Conservation (phyloP, 2,113 vertebrate genomes). For the Phalacrocorax brasilianus region DNA sequence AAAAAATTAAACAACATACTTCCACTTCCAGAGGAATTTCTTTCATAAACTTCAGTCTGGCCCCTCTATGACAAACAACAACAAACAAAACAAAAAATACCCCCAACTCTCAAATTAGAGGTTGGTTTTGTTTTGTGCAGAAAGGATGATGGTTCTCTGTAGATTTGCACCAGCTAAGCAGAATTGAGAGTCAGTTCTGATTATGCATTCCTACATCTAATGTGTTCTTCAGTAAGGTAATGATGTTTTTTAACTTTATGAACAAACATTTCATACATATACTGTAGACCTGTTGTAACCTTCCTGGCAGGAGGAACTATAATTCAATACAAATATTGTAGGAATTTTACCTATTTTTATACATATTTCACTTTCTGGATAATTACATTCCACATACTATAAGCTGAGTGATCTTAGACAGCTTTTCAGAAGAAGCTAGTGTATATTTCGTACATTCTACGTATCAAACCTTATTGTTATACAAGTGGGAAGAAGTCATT, state of each 20-base stretch:
- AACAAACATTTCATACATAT: conserved; percentile 74
- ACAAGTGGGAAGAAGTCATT: conserved; percentile 1
- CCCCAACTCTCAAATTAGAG: conserved; percentile 2
- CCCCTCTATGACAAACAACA: conserved; percentile 38
- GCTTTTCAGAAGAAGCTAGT: conserved; percentile 60
- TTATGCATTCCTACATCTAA: conserved; percentile 70
- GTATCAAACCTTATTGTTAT: conserved; percentile 46
- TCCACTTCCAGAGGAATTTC: conserved; percentile 44
- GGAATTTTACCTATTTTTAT: conserved; percentile 81
- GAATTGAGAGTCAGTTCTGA: conserved; percentile 71
- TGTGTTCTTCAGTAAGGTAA: conserved; percentile 56
- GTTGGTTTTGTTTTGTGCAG: conserved; percentile 59
- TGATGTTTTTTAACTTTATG: conserved; percentile 70
- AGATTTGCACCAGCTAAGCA: conserved; percentile 70
- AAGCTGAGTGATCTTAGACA: conserved; percentile 33
- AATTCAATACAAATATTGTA: conserved; percentile 72
- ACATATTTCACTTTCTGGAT: conserved; percentile 71
- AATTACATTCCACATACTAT: conserved; percentile 63
- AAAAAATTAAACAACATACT: neutral
- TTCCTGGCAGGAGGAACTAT: conserved; percentile 65
- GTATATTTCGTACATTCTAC: conserved; percentile 57
- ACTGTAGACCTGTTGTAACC: conserved; percentile 65
- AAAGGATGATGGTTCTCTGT: conserved; percentile 53
- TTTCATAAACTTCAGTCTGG: conserved; percentile 44
- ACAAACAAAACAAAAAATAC: neutral